Evolutionary conservation across 2,888 invertebrate genomes (phyloP), one percentile per base, ranked within the genome.

Genomic region (Acronicta leporina): DNA sequence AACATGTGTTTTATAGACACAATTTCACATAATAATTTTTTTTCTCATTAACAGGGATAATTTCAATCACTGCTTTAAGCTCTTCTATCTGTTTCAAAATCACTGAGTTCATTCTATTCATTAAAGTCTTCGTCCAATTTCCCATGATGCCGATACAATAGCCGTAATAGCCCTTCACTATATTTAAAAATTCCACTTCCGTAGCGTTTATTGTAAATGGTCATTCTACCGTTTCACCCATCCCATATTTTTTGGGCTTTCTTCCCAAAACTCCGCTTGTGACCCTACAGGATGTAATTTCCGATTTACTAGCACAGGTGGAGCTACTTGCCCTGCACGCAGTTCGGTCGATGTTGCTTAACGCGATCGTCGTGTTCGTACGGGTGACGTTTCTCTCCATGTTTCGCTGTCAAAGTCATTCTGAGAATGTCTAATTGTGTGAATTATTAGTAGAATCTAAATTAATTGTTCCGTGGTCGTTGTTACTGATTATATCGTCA

Each of bases 171-270:
- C 86, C 83, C 84, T 83, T 74, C 78, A 82, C 79, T 79, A 71
- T 80, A 81, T 80, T 81, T 58, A 58, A 63, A 80, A 81, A 81
- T 75, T 81, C 75, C 70, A 87, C 86, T 87, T 92, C 93, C 92
- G 92, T 57, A 83, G 79, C 79, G 78, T 79, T 79, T 80, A 88
- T 92, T 93, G 87, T 90, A 68, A 76, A 70, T 66, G 82, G 53
- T 85, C 87, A 86, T 85, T 92, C 84, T 89, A 91, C 89, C 92
- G 87, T 91, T 84, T 80, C 90, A 78, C 90, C 92, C 88, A 90
- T 86, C 86, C 87, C 79, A 85, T 69, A 82, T 88, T 91, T 78
- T 92, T 87, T n/a, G n/a, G 84, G 85, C 81, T 76, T 86, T 87
- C 89, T 84, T 85, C 84, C 88, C 83, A 71, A 83, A 86, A 83